These are phyloP conservation scores for Cheirogaleus major DNA, from an alignment of 2,797 vertebrate species.

Conservation along the genomic window DNA sequence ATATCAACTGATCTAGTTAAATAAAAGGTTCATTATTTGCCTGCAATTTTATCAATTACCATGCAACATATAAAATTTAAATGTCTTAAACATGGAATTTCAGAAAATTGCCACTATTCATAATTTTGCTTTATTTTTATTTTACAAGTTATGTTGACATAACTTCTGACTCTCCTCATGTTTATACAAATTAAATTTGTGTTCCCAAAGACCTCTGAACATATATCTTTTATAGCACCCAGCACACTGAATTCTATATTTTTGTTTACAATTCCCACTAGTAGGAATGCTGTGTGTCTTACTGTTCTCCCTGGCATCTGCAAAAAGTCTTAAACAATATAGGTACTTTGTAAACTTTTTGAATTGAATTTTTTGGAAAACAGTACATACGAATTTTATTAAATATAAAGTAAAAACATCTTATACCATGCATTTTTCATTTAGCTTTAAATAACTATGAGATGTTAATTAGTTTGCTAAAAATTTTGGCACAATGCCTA, in stretches of 20 bases:
- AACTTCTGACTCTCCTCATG: background rate
- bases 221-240: background rate
- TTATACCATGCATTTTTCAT: background rate
- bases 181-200: background rate
- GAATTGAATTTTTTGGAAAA: background rate
- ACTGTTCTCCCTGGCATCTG: background rate
- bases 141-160: background rate
- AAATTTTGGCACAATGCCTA: background rate
- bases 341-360: background rate
- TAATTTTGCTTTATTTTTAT: background rate
- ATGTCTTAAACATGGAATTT: background rate
- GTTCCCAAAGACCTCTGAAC: background rate
- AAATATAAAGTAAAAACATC: conserved; percentile 26
- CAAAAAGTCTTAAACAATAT: background rate
- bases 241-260: background rate
- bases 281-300: background rate
- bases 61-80: background rate
- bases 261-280: background rate
- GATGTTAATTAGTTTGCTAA: background rate
- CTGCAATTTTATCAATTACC: background rate
- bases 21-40: background rate
- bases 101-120: background rate
- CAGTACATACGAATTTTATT: background rate
- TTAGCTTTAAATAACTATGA: background rate
- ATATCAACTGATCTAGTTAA: background rate